Percentiles rank a stretch among this genome's conserved stretches.
Evolutionary conservation across 2,888 invertebrate genomes (phyloP).

Genomic region (Clepsis dumicolana): DNA sequence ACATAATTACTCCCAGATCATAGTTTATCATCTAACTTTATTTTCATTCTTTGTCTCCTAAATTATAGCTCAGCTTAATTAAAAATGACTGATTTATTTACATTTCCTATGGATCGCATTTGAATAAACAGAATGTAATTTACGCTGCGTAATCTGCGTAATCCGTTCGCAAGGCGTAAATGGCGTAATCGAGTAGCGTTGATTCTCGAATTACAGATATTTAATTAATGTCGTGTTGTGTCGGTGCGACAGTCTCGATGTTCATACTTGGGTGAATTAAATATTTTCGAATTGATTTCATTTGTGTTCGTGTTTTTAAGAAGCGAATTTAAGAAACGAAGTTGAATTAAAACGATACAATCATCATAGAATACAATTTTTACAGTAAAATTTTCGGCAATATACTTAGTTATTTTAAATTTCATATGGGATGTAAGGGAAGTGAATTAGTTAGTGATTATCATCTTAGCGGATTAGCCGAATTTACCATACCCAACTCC

Average conservation of each 20-base stretch:
- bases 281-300: not conserved
- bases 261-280: slow-evolving; percentile 4
- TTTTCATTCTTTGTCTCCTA: slow-evolving; percentile 50
- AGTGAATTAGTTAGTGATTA: no score
- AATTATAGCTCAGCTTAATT: slow-evolving; percentile 58
- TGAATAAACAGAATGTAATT: slow-evolving; percentile 23
- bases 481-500: no score
- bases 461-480: no score
- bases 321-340: not conserved
- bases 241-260: not conserved
- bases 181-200: slow-evolving; percentile 11
- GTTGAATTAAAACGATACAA: no score
- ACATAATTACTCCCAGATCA: slow-evolving; percentile 21
- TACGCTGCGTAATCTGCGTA: slow-evolving; percentile 8
- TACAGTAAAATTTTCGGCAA: no score
- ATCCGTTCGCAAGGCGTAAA: slow-evolving; percentile 14
- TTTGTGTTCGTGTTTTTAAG: not conserved
- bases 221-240: slow-evolving; percentile 21
- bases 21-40: slow-evolving; percentile 28
- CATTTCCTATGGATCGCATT: slow-evolving; percentile 45
- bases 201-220: slow-evolving; percentile 26
- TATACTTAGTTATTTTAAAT: no score
- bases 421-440: no score
- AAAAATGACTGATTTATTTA: slow-evolving; percentile 63
- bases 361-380: no score